Evolutionary conservation across 2,888 invertebrate species (phyloP), one percentile per base, ranked within the genome.

Genomic region (Scaptomyza flava): DNA sequence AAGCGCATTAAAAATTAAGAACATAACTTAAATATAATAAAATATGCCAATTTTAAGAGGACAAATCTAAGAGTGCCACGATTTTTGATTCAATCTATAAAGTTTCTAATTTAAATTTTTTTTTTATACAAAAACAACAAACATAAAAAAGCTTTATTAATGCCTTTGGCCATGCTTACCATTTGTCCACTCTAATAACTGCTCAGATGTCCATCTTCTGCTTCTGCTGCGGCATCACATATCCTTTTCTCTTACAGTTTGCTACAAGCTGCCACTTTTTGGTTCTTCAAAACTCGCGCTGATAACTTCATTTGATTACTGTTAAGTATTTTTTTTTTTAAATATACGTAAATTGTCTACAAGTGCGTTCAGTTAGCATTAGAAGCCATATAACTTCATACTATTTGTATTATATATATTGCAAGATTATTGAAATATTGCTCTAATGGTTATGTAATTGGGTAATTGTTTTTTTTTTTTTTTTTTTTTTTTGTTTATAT

Each of bases 351-450:
- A 73, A 75, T 75, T 73, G 59, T 63, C 69, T 73, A 69, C 62
- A 69, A 78, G 86, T 81, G 81, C 68, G 53, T 43, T 71, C 56
- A 50, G 68, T 72, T 71, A 72, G 45, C 23, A 46, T 51, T 43
- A 50, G 17, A 12, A 47, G 36, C 48, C 56, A 50, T 42, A 17
- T 51, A 59, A 50, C 50, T 46, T 48, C 41, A 53, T 43, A 48
- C 34, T 60, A 36, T 36, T 23, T 43, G 14, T 41, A 43, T 43
- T 17, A 41, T 41, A 9, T 50, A 56, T 42, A 46, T 45, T 48
- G 48, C 23, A 43, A 36, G 42, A 58, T 68, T 51, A 20, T 67
- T 38, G 43, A 27, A n/a, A 9, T 62, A 75, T 74, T 75, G 68
- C 72, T 68, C 76, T 74, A 74, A 50, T 38, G 53, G 68, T 68